A percentile compares a stretch with the other conserved stretches of the same genome.
Conservation (phyloP, 2,888 invertebrate genomes). For the Pherbina coryleti region DNA sequence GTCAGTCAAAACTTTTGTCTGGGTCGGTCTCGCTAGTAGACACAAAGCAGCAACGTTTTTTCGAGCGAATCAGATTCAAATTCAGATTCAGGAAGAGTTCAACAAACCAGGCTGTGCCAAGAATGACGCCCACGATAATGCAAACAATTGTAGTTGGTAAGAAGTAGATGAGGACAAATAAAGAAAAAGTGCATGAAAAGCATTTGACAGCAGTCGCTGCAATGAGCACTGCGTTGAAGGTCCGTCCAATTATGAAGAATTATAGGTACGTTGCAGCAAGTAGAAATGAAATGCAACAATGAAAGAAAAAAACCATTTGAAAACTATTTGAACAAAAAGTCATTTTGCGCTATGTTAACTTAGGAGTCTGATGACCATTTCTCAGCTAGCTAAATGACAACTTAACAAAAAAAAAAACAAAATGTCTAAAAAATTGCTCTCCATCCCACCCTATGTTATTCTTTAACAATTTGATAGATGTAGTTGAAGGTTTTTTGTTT, state of each 20-base stretch:
- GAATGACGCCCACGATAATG: constrained; percentile 14
- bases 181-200: not conserved
- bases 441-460: too few species aligned
- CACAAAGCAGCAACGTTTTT: not conserved
- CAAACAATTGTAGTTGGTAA: constrained; percentile 20
- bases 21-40: not conserved
- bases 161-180: not conserved
- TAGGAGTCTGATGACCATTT: too few species aligned
- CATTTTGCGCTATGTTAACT: too few species aligned
- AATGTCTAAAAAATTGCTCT: too few species aligned
- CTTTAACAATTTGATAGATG: too few species aligned
- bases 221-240: not conserved
- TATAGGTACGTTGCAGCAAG: too few species aligned
- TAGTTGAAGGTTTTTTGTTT: too few species aligned
- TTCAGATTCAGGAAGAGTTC: not conserved
- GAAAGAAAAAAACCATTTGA: too few species aligned
- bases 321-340: too few species aligned
- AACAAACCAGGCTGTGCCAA: not conserved
- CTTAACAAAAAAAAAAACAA: too few species aligned
- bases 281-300: too few species aligned
- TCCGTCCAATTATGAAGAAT: not conserved
- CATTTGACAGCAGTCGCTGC: not conserved
- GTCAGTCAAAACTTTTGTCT: constrained; percentile 3
- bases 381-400: too few species aligned
- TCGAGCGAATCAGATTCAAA: not conserved